phyloP scores from a whole-genome alignment of 2,113 vertebrate genomes.

The Spea multiplicata region DNA sequence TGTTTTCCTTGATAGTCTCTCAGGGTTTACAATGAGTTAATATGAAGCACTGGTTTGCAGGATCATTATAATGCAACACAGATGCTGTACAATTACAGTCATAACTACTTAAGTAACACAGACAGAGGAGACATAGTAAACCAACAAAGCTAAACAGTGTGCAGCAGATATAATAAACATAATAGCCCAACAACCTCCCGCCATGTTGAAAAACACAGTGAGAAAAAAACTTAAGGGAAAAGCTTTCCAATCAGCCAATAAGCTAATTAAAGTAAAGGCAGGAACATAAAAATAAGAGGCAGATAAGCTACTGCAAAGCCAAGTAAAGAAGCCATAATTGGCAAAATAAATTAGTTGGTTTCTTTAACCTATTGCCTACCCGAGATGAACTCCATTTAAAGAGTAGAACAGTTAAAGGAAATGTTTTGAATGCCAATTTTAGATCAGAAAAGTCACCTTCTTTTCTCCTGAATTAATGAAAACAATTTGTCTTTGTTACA shows the following conservation, averaged over 20 bases:
- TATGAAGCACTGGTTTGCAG: background rate
- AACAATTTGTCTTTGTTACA: slow-evolving; percentile 49
- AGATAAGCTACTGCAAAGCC: slow-evolving; percentile 10
- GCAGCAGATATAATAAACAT: slow-evolving; percentile 38
- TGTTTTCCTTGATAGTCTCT: background rate
- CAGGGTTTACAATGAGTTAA: background rate
- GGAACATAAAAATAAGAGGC: slow-evolving; percentile 12
- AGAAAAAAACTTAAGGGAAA: slow-evolving; percentile 28
- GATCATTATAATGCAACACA: slow-evolving; percentile 6
- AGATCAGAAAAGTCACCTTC: slow-evolving; percentile 38
- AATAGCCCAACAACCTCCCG: slow-evolving; percentile 43
- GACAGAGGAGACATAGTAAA: slow-evolving; percentile 19
- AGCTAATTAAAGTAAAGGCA: slow-evolving; percentile 37
- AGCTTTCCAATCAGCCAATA: slow-evolving; percentile 36
- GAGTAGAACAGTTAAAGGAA: slow-evolving; percentile 27
- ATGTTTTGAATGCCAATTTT: slow-evolving; percentile 38
- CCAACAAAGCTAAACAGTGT: slow-evolving; percentile 27
- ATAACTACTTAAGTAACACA: slow-evolving; percentile 27
- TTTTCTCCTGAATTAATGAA: slow-evolving; percentile 43
- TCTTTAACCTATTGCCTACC: slow-evolving; percentile 35
- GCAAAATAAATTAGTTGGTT: slow-evolving; percentile 44
- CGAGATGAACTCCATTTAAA: slow-evolving; percentile 28
- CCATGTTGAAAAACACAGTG: slow-evolving; percentile 8
- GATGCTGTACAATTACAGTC: slow-evolving; percentile 14
- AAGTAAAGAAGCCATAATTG: slow-evolving; percentile 40